A percentile compares a stretch with the other conserved stretches of the same genome.
Evolutionary conservation across 2,113 vertebrate species (phyloP).

Genomic region (Vulpes vulpes): DNA sequence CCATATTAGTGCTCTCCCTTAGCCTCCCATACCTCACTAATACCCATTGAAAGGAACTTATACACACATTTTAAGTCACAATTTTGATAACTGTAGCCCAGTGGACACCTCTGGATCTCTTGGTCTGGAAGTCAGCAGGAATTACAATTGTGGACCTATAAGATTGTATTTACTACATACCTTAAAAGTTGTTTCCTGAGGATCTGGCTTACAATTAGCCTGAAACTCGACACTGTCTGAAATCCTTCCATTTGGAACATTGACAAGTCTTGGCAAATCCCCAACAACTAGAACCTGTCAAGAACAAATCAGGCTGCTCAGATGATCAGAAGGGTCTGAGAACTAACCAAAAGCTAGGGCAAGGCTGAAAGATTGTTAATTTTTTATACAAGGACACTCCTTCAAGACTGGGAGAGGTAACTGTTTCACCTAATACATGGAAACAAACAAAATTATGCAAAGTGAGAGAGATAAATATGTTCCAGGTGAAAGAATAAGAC

Average conservation of each 20-base stretch:
- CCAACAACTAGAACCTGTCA: neutral
- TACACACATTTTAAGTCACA: neutral
- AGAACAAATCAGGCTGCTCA: neutral
- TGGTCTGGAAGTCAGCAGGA: neutral
- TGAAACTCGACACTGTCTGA: neutral
- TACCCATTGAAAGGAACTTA: neutral
- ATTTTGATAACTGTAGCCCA: neutral
- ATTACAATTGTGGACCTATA: neutral
- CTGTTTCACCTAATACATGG: neutral
- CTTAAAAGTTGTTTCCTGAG: neutral
- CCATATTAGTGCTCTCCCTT: neutral
- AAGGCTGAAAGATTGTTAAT: neutral
- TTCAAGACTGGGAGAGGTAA: neutral
- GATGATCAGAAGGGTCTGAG: neutral
- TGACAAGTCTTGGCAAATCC: neutral
- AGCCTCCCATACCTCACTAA: neutral
- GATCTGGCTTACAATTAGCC: neutral
- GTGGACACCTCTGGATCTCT: neutral
- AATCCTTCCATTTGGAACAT: neutral
- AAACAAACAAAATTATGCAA: neutral
- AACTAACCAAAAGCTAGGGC: neutral
- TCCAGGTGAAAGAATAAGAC: neutral
- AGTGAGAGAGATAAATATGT: neutral
- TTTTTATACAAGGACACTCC: neutral
- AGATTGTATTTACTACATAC: neutral